Evolutionary conservation across 1,140 invertebrate species (phyloP), one percentile per base, ranked within the genome.

Genomic region (Drosophila hydei): DNA sequence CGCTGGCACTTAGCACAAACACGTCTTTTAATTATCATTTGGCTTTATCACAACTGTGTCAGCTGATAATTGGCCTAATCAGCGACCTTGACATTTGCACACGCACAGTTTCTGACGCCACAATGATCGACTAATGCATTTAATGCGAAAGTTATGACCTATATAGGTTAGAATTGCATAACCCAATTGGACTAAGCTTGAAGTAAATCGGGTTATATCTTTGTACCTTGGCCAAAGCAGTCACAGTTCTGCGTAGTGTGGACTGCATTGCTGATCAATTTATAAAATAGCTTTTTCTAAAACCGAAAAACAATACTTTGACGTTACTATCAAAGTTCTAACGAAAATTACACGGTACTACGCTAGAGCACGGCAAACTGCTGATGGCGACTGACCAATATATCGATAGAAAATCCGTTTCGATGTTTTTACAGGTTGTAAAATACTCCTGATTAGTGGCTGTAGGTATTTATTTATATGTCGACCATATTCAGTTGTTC

Each of bases 141-240:
- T 78, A 51, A 58, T 54, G 16, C 60, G 58, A 74, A 36, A 56
- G 60, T 72, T 52, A 42, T 62, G 75, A 63, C 77, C 83, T 75
- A 60, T 73, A 55, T 75, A 88, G 83, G 83, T 88, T 88, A 88
- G 80, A 72, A 91, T 91, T 91, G 89, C 89, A 91, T 91, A 91
- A 91, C 79, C 85, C 56, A 19, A 54, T 38, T 23, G 47, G 25
- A 16, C 38, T 16, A 42, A 16, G 12, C 52, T 67, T 54, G 21
- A 7, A 43, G 9, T 33, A 11, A 11, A 6, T 33, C 19, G 27
- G 40, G 8, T 45, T 27, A 40, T 54, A 30, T 36, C 48, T 30
- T 62, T 67, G 56, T 81, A 91, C 90, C 90, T 91, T 91, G 54
- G 83, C 75, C 25, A 79, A 72, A 40, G 75, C 47, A 36, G 70